These are phyloP conservation scores for Dexiosoma caninum DNA, from an alignment of 2,888 invertebrate species.

Conservation along the genomic window DNA sequence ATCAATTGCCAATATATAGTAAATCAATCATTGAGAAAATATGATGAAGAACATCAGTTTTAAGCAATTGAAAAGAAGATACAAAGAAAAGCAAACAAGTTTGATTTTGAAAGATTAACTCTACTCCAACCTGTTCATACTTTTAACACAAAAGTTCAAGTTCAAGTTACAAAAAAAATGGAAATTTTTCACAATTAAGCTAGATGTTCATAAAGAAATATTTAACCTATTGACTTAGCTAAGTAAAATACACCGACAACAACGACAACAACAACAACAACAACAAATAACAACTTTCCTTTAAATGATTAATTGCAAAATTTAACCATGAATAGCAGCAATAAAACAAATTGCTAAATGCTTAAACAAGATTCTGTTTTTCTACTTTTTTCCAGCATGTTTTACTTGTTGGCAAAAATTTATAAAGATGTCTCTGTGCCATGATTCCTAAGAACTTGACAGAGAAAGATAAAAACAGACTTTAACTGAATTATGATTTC, in stretches of 20 bases:
- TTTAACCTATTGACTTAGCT: slow-evolving; percentile 45
- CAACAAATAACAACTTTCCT: slow-evolving; percentile 6
- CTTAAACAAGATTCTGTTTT: slow-evolving; percentile 23
- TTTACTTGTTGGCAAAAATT: neutral
- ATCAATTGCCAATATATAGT: slow-evolving; percentile 64
- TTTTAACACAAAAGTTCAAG: slow-evolving; percentile 15
- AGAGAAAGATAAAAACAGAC: neutral
- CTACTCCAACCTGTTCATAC: neutral
- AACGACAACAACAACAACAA: too few species aligned
- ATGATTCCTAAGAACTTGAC: neutral
- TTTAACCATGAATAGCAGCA: neutral
- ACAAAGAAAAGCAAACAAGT: neutral
- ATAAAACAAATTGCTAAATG: slow-evolving; percentile 48
- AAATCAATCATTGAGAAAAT: slow-evolving; percentile 64
- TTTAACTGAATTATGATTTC: slow-evolving; percentile 55
- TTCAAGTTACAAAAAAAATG: neutral
- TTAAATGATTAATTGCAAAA: slow-evolving; percentile 49
- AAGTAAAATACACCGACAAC: neutral
- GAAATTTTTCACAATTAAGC: neutral
- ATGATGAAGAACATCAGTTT: neutral
- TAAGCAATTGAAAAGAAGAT: neutral
- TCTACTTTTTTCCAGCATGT: neutral
- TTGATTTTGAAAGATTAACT: neutral
- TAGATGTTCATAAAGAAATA: slow-evolving; percentile 22
- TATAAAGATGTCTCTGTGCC: slow-evolving; percentile 52